These are phyloP conservation scores for Eira barbara DNA, from an alignment of 2,113 vertebrate species.

Conservation along the genomic window DNA sequence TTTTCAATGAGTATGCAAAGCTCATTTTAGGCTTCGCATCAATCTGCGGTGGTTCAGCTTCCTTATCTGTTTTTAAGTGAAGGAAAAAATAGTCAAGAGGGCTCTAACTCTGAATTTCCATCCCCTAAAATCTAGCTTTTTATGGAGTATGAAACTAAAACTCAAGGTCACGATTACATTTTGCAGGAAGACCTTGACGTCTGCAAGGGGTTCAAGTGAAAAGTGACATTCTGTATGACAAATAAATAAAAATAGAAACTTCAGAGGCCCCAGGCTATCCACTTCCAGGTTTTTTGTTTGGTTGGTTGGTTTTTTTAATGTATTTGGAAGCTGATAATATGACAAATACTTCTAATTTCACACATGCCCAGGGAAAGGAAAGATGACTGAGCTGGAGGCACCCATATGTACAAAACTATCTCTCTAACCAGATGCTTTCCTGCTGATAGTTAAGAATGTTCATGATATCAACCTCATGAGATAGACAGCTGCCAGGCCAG, in stretches of 20 bases:
- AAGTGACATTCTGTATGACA: neutral
- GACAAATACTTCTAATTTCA: neutral
- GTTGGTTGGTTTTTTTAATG: neutral
- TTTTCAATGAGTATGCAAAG: neutral
- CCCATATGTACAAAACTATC: neutral
- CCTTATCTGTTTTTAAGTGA: conserved; percentile 43
- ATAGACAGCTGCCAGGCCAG: neutral
- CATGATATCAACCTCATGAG: neutral
- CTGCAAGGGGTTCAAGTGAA: neutral
- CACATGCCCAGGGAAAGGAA: neutral
- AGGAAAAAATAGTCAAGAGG: neutral
- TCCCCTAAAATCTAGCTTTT: neutral
- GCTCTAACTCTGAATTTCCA: conserved; percentile 1
- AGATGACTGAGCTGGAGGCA: neutral
- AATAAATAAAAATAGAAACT: neutral
- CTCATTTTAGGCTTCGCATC: neutral
- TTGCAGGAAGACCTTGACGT: neutral
- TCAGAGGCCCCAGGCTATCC: neutral
- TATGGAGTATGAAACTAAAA: neutral
- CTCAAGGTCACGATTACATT: neutral
- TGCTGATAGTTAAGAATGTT: neutral
- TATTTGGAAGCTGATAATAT: neutral
- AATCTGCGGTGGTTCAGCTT: neutral
- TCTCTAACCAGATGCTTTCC: neutral
- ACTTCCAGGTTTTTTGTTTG: neutral